Base-by-base conservation (phyloP, 2,113 vertebrate genomes). In the pig (Sus scrofa) region DNA sequence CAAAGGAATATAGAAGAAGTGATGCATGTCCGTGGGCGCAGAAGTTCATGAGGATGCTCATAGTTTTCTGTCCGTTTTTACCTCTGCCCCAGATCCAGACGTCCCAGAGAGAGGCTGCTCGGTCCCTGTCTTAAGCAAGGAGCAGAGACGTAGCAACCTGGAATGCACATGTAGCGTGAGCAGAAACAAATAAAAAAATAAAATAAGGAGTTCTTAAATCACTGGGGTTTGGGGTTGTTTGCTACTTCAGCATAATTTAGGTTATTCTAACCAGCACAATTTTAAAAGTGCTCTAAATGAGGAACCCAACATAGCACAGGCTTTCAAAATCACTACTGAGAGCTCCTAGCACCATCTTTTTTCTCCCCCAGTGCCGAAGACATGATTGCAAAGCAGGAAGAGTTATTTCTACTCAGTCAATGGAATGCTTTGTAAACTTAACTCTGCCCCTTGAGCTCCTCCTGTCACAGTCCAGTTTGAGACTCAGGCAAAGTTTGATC, bases 281-380 rank as follows among this genome's bases (percentile, higher is more conserved):
- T 92, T 77, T 9, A 86, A 85, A 89, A 86, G 27, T 54, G 1
- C 14, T 75, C 9, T 37, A 90, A 62, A 18, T 34, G 65, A 37
- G 6, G 50, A 1, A 39, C 56, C 56, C 7, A 32, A 62, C 37
- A 81, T 2, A 50, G 13, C 8, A 34, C 8, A 22, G 54, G 20
- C 32, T 56, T 96, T 82, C 89, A 85, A 44, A 91, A 87, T 93
- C 7, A 44, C 18, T 34, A n/a, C 26, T 86, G 65, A 84, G 20
- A 50, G 52, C 18, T 54, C 30, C 19, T 27, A 91, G n/a, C 20
- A 30, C 37, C n/a, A 52, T 32, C n/a, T 70, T 74, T 19, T 44
- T 83, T 65, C 67, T 67, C 74, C 34, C 1, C 54, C 39, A 68
- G 32, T 34, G 24, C 18, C 83, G 32, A 96, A 93, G 71, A 82